Conservation (phyloP, 2,888 invertebrate genomes). For the Mythimna impura region DNA sequence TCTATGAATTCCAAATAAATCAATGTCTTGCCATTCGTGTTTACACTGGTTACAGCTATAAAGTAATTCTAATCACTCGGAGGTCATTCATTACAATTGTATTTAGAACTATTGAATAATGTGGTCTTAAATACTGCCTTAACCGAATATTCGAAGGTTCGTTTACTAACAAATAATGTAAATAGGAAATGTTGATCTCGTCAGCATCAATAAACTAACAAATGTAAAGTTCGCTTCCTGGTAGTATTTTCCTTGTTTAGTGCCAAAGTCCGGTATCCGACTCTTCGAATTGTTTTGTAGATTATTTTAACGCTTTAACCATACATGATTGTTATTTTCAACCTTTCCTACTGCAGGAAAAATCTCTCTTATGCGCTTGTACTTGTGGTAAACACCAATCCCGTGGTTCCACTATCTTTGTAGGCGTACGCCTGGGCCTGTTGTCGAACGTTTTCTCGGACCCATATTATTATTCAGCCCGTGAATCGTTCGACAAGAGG, state of each 20-base stretch:
- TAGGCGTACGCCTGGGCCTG: too few species aligned
- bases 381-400: too few species aligned
- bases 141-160: constrained; percentile 44
- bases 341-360: too few species aligned
- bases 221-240: constrained; percentile 32
- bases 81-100: constrained; percentile 4
- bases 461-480: too few species aligned
- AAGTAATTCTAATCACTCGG: background rate
- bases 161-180: constrained; percentile 31
- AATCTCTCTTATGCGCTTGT: too few species aligned
- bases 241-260: constrained; percentile 3
- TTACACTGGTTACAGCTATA: background rate
- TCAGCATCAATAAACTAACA: constrained; percentile 26
- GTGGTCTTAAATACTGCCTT: constrained; percentile 31
- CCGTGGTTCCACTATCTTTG: too few species aligned
- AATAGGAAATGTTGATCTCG: constrained; percentile 47
- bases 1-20: background rate
- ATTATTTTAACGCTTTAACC: background rate
- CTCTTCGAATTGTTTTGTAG: background rate
- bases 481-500: too few species aligned
- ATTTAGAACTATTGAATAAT: constrained; percentile 1
- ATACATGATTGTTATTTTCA: background rate
- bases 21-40: background rate
- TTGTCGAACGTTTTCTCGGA: too few species aligned
- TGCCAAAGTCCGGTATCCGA: background rate